phyloP scores from a whole-genome alignment of 2,888 invertebrate species.

The Epirrita christyi region DNA sequence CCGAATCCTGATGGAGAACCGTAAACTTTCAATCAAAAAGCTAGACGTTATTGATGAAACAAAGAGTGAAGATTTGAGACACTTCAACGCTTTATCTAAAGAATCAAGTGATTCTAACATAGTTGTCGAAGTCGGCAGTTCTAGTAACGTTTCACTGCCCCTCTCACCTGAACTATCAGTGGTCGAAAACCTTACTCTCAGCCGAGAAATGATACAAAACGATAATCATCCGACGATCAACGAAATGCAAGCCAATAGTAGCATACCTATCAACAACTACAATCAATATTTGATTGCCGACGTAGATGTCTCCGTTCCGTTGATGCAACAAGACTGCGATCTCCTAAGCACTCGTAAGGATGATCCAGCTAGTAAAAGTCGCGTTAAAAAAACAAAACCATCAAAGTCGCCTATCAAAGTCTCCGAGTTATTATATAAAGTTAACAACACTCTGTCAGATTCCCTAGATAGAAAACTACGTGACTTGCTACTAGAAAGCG shows the following conservation, averaged over 20 bases:
- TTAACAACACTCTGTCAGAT: constrained; percentile 57
- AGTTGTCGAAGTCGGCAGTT: constrained; percentile 46
- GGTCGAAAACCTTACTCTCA: constrained; percentile 70
- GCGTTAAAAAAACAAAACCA: constrained; percentile 6
- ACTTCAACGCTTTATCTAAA: constrained; percentile 33
- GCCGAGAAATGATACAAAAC: constrained; percentile 51
- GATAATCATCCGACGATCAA: constrained; percentile 51
- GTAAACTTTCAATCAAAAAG: constrained; percentile 33
- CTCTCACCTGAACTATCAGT: constrained; percentile 73
- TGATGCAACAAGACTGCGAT: constrained; percentile 65
- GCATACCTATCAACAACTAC: constrained; percentile 32
- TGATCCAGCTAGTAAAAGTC: not conserved
- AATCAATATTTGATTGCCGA: constrained; percentile 57
- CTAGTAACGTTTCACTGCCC: constrained; percentile 67
- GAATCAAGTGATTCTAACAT: constrained; percentile 27
- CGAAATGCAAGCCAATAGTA: constrained; percentile 46
- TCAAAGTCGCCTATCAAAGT: constrained; percentile 14
- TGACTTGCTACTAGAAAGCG: constrained; percentile 68
- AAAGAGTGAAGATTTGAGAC: constrained; percentile 34
- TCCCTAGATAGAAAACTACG: constrained; percentile 61
- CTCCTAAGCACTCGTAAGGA: constrained; percentile 37
- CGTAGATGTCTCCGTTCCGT: constrained; percentile 61
- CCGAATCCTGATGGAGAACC: constrained; percentile 57
- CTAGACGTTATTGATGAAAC: constrained; percentile 61
- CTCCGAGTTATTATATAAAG: constrained; percentile 49